phyloP scores from a whole-genome alignment of 30 jellyfish, hydroid and myxozoan genomes.

The Morbakka virulenta region DNA sequence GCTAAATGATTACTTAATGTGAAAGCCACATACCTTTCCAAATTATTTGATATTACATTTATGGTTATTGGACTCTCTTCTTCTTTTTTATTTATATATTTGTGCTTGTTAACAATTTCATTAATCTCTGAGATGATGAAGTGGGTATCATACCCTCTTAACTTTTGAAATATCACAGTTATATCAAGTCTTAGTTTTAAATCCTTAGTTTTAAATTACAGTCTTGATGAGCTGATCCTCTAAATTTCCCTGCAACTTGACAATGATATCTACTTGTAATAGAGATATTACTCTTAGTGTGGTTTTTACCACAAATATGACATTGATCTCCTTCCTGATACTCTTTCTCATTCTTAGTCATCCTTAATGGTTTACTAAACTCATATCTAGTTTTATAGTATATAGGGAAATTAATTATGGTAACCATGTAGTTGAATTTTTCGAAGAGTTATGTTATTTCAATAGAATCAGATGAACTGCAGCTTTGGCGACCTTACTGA shows the following conservation, averaged over 20 bases:
- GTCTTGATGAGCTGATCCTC: constrained; percentile 51
- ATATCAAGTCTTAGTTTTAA: too few species aligned
- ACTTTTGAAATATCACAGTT: too few species aligned
- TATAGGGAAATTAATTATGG: too few species aligned
- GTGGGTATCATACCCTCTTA: constrained; percentile 56
- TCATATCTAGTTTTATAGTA: too few species aligned
- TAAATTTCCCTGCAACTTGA: constrained; percentile 47
- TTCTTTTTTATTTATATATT: constrained; percentile 34
- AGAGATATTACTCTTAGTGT: constrained; percentile 24
- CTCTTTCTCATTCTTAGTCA: constrained; percentile 2
- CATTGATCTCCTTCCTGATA: constrained; percentile 4
- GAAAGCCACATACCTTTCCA: constrained; percentile 38
- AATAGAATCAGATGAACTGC: too few species aligned
- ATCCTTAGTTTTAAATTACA: too few species aligned
- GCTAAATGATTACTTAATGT: constrained; percentile 22
- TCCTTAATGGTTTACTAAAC: constrained; percentile 20
- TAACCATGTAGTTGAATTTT: too few species aligned
- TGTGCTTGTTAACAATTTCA: constrained; percentile 28
- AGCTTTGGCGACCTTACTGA: too few species aligned
- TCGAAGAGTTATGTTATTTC: too few species aligned
- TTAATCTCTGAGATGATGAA: constrained; percentile 41
- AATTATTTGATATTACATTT: too few species aligned
- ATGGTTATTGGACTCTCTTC: constrained; percentile 15
- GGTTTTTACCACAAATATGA: constrained; percentile 23
- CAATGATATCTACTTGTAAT: constrained; percentile 32